phyloP scores from a whole-genome alignment of 2,113 vertebrate species.

The Lota lota region DNA sequence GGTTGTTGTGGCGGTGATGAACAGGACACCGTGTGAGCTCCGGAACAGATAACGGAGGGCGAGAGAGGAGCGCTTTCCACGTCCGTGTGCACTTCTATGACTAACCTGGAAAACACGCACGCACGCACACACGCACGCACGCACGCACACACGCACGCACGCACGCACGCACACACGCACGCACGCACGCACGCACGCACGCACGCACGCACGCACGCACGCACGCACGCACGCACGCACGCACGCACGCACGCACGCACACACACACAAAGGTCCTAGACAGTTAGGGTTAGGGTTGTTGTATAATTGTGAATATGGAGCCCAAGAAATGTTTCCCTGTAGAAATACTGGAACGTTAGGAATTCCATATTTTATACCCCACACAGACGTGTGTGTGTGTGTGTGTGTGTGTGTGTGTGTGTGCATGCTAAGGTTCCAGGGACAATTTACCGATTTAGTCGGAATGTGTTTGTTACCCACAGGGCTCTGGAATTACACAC shows the following conservation, averaged over 20 bases:
- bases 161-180: neutral
- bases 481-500: constrained; percentile 36
- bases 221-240: constrained; percentile 10
- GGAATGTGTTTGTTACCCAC: constrained; percentile 59
- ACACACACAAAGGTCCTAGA: neutral
- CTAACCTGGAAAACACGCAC: constrained; percentile 8
- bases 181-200: neutral
- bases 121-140: constrained; percentile 12
- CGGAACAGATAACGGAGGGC: no score
- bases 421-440: constrained; percentile 40
- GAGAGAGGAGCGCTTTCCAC: no score
- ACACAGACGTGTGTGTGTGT: neutral
- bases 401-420: constrained; percentile 13
- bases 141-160: constrained; percentile 11
- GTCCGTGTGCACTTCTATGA: no score
- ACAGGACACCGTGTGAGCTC: no score
- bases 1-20: no score
- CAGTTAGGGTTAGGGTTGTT: no score
- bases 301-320: no score
- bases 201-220: constrained; percentile 19
- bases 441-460: constrained; percentile 59
- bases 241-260: constrained; percentile 28
- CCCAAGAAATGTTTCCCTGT: neutral
- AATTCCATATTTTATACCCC: neutral
- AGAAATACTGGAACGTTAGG: neutral